Base-by-base conservation (phyloP, 2,888 invertebrate genomes). In the Aleiodes testaceus region DNA sequence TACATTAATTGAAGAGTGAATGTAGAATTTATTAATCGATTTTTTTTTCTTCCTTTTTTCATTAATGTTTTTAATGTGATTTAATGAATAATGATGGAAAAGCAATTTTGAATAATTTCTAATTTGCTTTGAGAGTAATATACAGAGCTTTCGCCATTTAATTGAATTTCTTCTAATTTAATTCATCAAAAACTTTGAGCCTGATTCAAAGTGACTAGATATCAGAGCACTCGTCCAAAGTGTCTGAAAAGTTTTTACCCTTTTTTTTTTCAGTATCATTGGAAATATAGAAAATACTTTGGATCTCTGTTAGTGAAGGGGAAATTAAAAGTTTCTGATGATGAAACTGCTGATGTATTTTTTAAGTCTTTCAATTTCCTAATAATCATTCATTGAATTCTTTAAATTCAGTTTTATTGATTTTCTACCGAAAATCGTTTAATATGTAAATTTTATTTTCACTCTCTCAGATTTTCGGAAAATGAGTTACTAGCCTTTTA, bases 311-410 rank as follows among this genome's bases (percentile, higher is more conserved):
- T 75, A 72, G 65, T 73, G 72, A 72, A 69, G 72, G 71, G 75
- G 72, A 75, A 73, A 75, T 75, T 73, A 75, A 75, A 75, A 75
- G 73, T 75, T 75, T 73, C 63, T 52, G 50, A 63, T 44, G 44
- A 64, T 45, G 70, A 52, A 42, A 65, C 52, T 65, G 45, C 5
- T 44, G 14, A 14, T 5, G 45, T 45, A 26, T 26, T 26, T 26
- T 26, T 26, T 26, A 22, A 55, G 36, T 30, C 26, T 22, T 55
- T 55, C 55, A 55, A 55, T 55, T 55, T 55, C 36, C 30, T 30
- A n/a, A 2, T 30, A 14, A 14, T 14, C 36, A 14, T 36, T 14
- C 9, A 36, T 36, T 36, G 7, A 36, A 36, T 36, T 9, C 11
- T 6, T 36, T 36, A 1, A 11, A 9, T 36, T 4, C 11, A 1